Conservation (phyloP, 1,140 invertebrate species). For the Danaus melanippus region DNA sequence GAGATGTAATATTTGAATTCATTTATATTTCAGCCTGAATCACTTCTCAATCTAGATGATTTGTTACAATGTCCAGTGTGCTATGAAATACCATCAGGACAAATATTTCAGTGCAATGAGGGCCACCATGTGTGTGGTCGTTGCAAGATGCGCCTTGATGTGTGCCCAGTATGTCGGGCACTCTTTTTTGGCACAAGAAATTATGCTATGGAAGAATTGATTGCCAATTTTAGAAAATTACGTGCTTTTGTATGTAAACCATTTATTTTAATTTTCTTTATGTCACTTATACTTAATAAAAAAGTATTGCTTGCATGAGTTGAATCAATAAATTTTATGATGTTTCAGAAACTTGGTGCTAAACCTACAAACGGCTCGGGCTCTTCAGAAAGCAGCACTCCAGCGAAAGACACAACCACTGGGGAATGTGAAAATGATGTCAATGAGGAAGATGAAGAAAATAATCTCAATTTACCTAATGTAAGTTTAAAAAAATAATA, state of each 20-base stretch:
- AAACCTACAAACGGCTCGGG: conserved; percentile 39
- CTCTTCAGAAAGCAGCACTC: conserved; percentile 36
- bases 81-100: conserved; percentile 59
- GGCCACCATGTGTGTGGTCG: conserved; percentile 67
- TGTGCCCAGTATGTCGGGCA: conserved; percentile 63
- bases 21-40: conserved; percentile 41
- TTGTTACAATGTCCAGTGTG: conserved; percentile 68
- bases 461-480: conserved; percentile 25
- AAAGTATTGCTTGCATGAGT: conserved; percentile 6
- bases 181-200: conserved; percentile 63
- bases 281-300: not conserved
- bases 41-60: conserved; percentile 58
- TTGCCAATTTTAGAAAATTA: conserved; percentile 62
- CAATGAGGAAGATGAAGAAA: conserved; percentile 34
- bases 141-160: conserved; percentile 58
- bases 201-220: conserved; percentile 66
- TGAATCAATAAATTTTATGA: conserved; percentile 11
- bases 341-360: conserved; percentile 44
- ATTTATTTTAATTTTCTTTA: conserved; percentile 9
- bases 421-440: conserved; percentile 35
- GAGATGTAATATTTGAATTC: not conserved
- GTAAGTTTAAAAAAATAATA: conserved; percentile 21
- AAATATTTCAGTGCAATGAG: conserved; percentile 68
- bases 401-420: conserved; percentile 28
- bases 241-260: conserved; percentile 40